phyloP scores from a whole-genome alignment of 2,113 vertebrate genomes.

The Oenanthe melanoleuca region DNA sequence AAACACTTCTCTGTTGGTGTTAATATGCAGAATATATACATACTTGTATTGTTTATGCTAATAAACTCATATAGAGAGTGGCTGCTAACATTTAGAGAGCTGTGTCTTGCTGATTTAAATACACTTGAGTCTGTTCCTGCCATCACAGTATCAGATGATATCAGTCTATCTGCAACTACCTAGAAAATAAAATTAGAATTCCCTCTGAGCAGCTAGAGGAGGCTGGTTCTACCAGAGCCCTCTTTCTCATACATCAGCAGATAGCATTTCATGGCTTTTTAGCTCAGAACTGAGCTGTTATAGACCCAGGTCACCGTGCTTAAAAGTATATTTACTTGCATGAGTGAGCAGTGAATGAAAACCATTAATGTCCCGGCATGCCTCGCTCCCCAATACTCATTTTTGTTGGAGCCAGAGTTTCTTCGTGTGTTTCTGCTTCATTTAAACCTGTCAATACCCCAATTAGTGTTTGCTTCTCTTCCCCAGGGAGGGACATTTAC shows the following conservation, averaged over 20 bases:
- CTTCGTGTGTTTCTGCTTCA: slow-evolving; percentile 78
- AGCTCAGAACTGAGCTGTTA: slow-evolving; percentile 53
- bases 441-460: slow-evolving; percentile 80
- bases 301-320: slow-evolving; percentile 49
- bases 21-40: background rate
- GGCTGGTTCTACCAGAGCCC: slow-evolving; percentile 16
- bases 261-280: slow-evolving; percentile 74
- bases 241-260: slow-evolving; percentile 31
- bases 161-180: background rate
- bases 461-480: slow-evolving; percentile 74
- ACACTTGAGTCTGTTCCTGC: background rate
- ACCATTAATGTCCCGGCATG: slow-evolving; percentile 56
- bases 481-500: slow-evolving; percentile 66
- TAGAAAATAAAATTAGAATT: background rate
- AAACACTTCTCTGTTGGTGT: background rate
- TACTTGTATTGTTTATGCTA: background rate
- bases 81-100: background rate
- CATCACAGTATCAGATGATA: background rate
- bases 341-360: slow-evolving; percentile 71
- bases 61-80: background rate
- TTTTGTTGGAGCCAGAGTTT: slow-evolving; percentile 25
- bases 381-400: background rate
- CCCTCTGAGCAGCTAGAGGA: background rate
- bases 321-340: slow-evolving; percentile 65
- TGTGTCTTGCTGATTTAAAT: background rate